phyloP scores from a whole-genome alignment of 2,888 invertebrate genomes.

The Tromatobia lineatoria region DNA sequence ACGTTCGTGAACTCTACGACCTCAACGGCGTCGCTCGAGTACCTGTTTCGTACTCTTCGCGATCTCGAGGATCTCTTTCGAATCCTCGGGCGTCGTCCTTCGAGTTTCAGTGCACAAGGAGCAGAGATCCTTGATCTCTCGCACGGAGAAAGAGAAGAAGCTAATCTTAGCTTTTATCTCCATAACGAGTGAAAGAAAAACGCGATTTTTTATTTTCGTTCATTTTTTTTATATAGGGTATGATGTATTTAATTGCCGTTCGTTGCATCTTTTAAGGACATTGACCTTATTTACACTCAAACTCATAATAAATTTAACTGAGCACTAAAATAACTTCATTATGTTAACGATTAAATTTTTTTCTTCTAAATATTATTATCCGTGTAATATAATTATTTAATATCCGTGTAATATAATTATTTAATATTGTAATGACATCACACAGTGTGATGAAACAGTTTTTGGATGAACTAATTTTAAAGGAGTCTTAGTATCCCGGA shows the following conservation, averaged over 20 bases:
- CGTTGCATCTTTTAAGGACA: background rate
- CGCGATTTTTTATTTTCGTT: background rate
- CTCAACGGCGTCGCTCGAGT: conserved; percentile 19
- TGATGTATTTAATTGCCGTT: conserved; percentile 14
- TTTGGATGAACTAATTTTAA: too few relatives aligned
- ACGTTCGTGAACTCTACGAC: conserved; percentile 36
- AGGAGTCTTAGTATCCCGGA: too few relatives aligned
- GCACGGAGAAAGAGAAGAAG: background rate
- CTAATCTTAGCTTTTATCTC: conserved; percentile 1
- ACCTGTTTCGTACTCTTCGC: conserved; percentile 24
- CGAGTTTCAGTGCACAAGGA: conserved; percentile 5
- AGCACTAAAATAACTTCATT: background rate
- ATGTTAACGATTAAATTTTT: too few relatives aligned
- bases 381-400: too few relatives aligned
- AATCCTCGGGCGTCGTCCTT: conserved; percentile 21
- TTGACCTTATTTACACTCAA: background rate
- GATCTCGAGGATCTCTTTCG: conserved; percentile 12
- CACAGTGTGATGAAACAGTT: too few relatives aligned
- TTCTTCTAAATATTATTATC: too few relatives aligned
- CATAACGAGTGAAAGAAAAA: conserved; percentile 6
- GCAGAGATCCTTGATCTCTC: conserved; percentile 16
- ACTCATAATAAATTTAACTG: background rate
- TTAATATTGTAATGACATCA: too few relatives aligned
- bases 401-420: too few relatives aligned
- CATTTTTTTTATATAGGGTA: background rate